Evolutionary conservation across 1,140 invertebrate genomes (phyloP).

Genomic region (Pomacea maculata): DNA sequence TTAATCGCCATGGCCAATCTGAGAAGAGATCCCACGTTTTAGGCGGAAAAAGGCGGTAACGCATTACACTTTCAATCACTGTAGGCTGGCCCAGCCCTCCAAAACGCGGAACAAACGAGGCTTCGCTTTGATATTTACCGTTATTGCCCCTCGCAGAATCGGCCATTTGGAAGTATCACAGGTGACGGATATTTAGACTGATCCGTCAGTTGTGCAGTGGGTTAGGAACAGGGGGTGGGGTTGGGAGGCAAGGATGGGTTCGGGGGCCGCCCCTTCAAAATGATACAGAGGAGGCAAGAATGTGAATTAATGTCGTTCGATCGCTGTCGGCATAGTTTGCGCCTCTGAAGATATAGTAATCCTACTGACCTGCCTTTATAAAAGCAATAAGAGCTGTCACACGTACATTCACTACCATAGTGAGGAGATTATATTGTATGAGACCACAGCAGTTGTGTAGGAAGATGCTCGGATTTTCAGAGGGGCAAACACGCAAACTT

Average conservation of each 20-base stretch:
- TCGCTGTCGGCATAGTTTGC: background rate
- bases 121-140: conserved; percentile 10
- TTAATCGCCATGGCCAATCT: conserved; percentile 26
- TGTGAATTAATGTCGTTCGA: background rate
- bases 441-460: too few species aligned
- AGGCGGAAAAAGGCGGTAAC: conserved; percentile 15
- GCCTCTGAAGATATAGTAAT: too few species aligned
- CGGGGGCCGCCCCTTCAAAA: too few species aligned
- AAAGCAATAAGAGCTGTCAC: too few species aligned
- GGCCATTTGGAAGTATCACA: background rate
- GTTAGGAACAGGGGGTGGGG: background rate
- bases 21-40: conserved; percentile 18
- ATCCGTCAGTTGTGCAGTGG: background rate
- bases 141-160: background rate
- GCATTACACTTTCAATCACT: conserved; percentile 25
- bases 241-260: background rate
- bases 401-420: too few species aligned
- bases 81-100: conserved; percentile 7
- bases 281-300: too few species aligned
- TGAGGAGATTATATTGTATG: too few species aligned
- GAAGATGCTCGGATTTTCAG: too few species aligned
- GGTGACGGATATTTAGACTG: background rate
- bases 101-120: conserved; percentile 1
- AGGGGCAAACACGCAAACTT: too few species aligned
- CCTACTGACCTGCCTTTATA: too few species aligned